Conservation (phyloP, 2,888 invertebrate species). For the Dolomedes plantarius region DNA sequence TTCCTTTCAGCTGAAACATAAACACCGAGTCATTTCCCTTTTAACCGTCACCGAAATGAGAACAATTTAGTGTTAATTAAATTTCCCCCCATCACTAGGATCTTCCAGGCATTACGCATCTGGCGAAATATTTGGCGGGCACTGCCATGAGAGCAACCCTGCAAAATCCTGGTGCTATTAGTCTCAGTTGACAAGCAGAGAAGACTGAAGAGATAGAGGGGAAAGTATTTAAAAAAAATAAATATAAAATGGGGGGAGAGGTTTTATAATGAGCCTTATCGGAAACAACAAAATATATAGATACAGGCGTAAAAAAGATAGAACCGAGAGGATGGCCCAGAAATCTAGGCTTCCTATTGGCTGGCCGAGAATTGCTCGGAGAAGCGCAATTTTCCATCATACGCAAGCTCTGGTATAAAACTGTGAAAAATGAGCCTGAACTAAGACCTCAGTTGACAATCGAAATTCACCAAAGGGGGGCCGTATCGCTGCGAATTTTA, state of each 20-base stretch:
- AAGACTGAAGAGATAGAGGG: slow-evolving; percentile 23
- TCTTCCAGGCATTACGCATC: background rate
- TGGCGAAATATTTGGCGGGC: slow-evolving; percentile 5
- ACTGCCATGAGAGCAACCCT: slow-evolving; percentile 21
- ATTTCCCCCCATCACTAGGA: background rate
- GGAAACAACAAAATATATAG: slow-evolving; percentile 66
- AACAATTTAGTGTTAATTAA: background rate
- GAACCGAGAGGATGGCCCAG: slow-evolving; percentile 1
- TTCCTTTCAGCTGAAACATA: too few relatives aligned
- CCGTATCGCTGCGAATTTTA: slow-evolving; percentile 5
- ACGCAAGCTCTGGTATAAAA: slow-evolving; percentile 18
- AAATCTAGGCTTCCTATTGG: slow-evolving; percentile 46
- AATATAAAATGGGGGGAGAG: slow-evolving; percentile 23
- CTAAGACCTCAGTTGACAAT: slow-evolving; percentile 53
- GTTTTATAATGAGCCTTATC: slow-evolving; percentile 70
- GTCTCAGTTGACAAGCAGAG: slow-evolving; percentile 60
- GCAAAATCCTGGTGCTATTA: slow-evolving; percentile 40
- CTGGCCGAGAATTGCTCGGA: slow-evolving; percentile 26
- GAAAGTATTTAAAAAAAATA: slow-evolving; percentile 12
- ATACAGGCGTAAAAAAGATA: slow-evolving; percentile 9
- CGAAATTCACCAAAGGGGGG: slow-evolving; percentile 24
- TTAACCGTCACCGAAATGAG: background rate
- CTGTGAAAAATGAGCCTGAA: slow-evolving; percentile 65
- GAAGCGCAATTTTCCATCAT: slow-evolving; percentile 52
- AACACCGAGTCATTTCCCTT: background rate